Evolutionary conservation across 2,797 vertebrate species (phyloP).

Genomic region (Artibeus lituratus): DNA sequence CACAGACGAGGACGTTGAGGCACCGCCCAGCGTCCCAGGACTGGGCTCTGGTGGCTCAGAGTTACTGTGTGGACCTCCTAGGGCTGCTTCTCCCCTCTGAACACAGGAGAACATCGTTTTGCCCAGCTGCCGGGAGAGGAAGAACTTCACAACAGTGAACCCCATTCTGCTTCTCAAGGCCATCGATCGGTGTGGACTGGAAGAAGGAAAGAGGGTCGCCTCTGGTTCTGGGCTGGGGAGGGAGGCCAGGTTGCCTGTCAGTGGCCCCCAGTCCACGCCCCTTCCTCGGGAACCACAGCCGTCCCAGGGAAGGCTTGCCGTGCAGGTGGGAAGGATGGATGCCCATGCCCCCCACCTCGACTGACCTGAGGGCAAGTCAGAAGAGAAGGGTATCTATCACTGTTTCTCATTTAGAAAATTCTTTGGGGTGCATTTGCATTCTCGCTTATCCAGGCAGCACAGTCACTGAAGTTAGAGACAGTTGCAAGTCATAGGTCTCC

Average conservation of each 20-base stretch:
- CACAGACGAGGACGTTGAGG: not conserved
- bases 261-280: not conserved
- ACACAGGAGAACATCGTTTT: not conserved
- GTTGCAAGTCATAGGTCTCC: not conserved
- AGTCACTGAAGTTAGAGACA: not conserved
- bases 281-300: not conserved
- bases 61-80: not conserved
- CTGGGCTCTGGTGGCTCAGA: not conserved
- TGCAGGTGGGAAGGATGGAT: not conserved
- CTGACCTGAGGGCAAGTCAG: not conserved
- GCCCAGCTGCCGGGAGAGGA: not conserved
- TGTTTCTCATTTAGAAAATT: not conserved
- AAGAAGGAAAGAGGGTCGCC: not conserved
- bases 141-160: not conserved
- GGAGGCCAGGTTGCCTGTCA: not conserved
- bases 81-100: not conserved
- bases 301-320: not conserved
- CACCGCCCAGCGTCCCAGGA: no score
- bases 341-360: not conserved
- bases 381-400: not conserved
- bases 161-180: not conserved
- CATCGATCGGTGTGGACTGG: fast-evolving
- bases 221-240: not conserved
- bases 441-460: not conserved
- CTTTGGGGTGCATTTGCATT: not conserved